phyloP scores from a whole-genome alignment of 2,113 vertebrate genomes.

The Tinamus guttatus region DNA sequence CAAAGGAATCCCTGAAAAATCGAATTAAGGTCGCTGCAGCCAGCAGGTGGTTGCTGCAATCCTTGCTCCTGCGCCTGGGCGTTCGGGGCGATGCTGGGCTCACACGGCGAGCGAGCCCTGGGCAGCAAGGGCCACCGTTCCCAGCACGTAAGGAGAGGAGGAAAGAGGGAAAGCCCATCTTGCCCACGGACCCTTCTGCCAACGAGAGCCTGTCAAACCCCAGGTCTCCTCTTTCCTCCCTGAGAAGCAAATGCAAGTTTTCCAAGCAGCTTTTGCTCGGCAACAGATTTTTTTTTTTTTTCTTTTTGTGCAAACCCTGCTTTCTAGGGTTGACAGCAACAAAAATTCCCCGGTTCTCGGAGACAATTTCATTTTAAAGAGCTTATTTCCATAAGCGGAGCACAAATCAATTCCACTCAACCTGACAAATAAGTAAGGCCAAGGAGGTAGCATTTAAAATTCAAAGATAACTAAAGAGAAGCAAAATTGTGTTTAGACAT shows the following conservation, averaged over 20 bases:
- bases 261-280: neutral
- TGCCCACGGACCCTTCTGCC: neutral
- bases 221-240: neutral
- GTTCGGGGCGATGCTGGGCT: neutral
- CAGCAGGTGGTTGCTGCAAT: neutral
- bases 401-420: constrained; percentile 65
- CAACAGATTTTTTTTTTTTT: neutral
- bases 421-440: constrained; percentile 63
- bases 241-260: neutral
- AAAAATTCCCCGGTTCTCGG: constrained; percentile 25
- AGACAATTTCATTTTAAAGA: constrained; percentile 58
- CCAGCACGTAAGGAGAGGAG: constrained; percentile 1
- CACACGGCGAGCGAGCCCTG: neutral
- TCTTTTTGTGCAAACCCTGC: constrained; percentile 9
- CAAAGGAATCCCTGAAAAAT: constrained; percentile 18
- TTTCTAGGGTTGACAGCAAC: constrained; percentile 2
- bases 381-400: constrained; percentile 58
- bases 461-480: constrained; percentile 59
- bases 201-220: neutral
- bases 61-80: neutral
- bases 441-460: constrained; percentile 62
- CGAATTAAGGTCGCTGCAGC: constrained; percentile 20
- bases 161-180: neutral
- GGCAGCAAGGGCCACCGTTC: neutral
- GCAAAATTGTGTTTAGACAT: constrained; percentile 28